Evolutionary conservation across 2,113 vertebrate species (phyloP), one percentile per base, ranked within the genome.

Genomic region (Oceanodroma tethys): DNA sequence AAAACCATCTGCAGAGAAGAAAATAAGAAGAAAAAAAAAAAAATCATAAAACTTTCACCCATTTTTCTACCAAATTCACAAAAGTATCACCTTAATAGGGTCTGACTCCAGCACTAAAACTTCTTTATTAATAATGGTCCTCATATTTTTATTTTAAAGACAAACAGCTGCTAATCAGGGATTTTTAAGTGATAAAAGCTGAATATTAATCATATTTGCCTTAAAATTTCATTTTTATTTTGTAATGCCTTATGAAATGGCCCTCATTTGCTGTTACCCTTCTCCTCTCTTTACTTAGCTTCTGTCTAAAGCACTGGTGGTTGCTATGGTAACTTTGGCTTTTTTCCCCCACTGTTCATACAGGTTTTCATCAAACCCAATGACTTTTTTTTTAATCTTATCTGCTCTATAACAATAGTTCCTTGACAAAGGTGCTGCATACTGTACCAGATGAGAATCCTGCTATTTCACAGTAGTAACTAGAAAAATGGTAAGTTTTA

Each of bases 241-340:
- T 96, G 88, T 90, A 97, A 97, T 79, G 80, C 60, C 88, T 92
- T 96, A 95, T 65, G 75, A 95, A 94, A 94, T 52, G 67, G 86
- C 75, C 91, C 86, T 96, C 71, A 52, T 91, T 96, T 95, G 88
- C 58, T 79, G 86, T 96, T 91, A 95, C 86, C 89, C 88, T 95
- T 91, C 74, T 91, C 60, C 40, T 90, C 87, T 86, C 94, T 91
- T 89, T 95, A 83, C 93, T 93, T 94, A 83, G 89, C 66, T 86
- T 95, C 94, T 95, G 73, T 83, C 80, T 85, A 84, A 97, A 94
- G 95, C 94, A 87, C 82, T 80, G 81, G 55, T 92, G 82, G 97
- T 98, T 97, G 90, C 97, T 94, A 98, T 97, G 95, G 97, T 81
- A 96, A 98, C 97, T 88, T 85, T 72, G 82, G 85, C 96, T 95